These are phyloP conservation scores for Mycteria americana DNA, from an alignment of 2,797 vertebrate species.

Conservation along the genomic window DNA sequence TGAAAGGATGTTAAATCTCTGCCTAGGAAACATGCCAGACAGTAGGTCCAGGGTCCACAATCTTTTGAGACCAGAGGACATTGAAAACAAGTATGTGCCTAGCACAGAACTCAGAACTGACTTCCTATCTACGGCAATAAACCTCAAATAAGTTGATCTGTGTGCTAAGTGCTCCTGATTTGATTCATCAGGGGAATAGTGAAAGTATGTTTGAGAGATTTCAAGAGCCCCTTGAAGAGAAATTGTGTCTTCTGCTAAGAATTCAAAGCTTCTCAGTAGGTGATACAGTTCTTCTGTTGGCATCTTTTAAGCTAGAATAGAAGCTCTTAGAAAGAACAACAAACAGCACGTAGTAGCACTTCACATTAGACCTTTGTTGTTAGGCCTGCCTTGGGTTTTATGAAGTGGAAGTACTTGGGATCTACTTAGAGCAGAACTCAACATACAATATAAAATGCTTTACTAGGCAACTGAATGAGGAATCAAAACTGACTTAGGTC, in stretches of 20 bases:
- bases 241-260: neutral
- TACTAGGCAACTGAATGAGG: neutral
- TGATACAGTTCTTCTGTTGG: neutral
- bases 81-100: neutral
- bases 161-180: neutral
- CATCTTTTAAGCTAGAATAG: neutral
- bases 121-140: neutral
- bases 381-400: neutral
- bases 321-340: neutral
- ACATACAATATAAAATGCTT: neutral
- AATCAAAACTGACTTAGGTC: neutral
- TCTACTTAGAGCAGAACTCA: neutral
- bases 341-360: neutral
- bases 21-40: fast-evolving
- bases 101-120: neutral
- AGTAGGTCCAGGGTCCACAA: fast-evolving
- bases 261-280: neutral
- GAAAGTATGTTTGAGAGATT: neutral
- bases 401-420: neutral
- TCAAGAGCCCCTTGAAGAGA: neutral
- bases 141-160: neutral
- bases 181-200: neutral
- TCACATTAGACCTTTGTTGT: neutral
- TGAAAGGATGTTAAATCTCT: neutral
- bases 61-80: neutral